Conservation (phyloP, 1,140 invertebrate genomes). For the Acyrthosiphon pisum region DNA sequence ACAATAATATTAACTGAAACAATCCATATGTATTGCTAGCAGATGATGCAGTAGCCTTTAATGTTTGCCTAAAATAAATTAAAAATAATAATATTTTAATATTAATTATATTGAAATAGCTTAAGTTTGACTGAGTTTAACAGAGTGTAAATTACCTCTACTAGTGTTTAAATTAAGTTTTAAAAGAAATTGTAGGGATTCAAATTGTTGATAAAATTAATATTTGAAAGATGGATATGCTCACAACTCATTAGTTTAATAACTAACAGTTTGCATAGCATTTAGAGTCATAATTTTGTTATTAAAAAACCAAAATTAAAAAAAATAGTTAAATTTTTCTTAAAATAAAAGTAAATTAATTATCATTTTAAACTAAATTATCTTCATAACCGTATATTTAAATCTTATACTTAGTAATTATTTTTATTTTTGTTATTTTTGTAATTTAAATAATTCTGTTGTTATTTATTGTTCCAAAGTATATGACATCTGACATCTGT, state of each 20-base stretch:
- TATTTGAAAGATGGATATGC: background rate
- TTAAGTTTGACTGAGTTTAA: too few relatives aligned
- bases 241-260: too few relatives aligned
- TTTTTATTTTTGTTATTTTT: too few relatives aligned
- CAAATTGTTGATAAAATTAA: too few relatives aligned
- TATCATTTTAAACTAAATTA: background rate
- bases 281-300: too few relatives aligned
- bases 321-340: too few relatives aligned
- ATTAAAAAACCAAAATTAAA: too few relatives aligned
- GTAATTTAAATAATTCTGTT: background rate
- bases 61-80: conserved; percentile 72
- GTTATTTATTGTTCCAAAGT: background rate
- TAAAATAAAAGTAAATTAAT: background rate
- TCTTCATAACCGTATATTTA: background rate
- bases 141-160: background rate
- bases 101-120: background rate
- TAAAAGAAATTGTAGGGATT: background rate
- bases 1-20: conserved; percentile 89
- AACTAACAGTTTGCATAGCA: too few relatives aligned
- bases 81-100: conserved; percentile 56
- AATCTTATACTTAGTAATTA: background rate
- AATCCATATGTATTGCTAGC: conserved; percentile 99
- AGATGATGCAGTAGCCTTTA: conserved; percentile 97
- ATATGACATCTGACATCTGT: background rate
- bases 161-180: background rate